A percentile compares a stretch with the other conserved stretches of the same genome.
Conservation (phyloP, 2,113 vertebrate species). For the Miniopterus natalensis region DNA sequence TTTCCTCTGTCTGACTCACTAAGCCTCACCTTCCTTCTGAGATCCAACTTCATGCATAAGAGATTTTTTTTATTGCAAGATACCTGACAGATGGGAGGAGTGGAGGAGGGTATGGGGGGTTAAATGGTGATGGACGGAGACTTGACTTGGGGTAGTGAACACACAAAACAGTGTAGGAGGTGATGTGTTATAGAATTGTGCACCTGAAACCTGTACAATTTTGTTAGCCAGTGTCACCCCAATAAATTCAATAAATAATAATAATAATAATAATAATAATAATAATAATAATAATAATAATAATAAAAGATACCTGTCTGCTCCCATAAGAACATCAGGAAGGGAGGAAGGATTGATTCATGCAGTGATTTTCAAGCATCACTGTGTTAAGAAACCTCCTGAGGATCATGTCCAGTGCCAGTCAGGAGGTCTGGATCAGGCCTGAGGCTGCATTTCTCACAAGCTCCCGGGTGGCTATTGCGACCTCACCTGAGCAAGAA, state of each 20-base stretch:
- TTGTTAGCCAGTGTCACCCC: neutral
- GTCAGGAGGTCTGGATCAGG: rapidly evolving
- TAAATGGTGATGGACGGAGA: neutral
- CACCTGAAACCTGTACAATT: neutral
- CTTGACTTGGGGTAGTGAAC: neutral
- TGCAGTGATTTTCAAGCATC: too few relatives aligned
- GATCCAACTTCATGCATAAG: neutral
- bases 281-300: neutral
- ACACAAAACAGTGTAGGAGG: neutral
- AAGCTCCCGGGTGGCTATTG: rapidly evolving
- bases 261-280: neutral
- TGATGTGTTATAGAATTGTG: neutral
- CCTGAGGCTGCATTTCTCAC: neutral
- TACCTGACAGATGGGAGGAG: neutral
- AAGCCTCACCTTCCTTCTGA: neutral
- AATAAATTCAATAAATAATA: neutral
- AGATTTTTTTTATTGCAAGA: neutral
- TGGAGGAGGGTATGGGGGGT: neutral
- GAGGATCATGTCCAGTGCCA: rapidly evolving
- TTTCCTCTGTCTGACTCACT: neutral
- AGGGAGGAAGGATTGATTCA: rapidly evolving
- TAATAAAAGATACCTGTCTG: neutral
- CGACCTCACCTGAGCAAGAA: neutral
- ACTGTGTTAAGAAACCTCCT: neutral
- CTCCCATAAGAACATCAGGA: neutral